A percentile compares a stretch with the other conserved stretches of the same genome.
Conservation (phyloP, 2,888 invertebrate species). For the Corbicula japonica region DNA sequence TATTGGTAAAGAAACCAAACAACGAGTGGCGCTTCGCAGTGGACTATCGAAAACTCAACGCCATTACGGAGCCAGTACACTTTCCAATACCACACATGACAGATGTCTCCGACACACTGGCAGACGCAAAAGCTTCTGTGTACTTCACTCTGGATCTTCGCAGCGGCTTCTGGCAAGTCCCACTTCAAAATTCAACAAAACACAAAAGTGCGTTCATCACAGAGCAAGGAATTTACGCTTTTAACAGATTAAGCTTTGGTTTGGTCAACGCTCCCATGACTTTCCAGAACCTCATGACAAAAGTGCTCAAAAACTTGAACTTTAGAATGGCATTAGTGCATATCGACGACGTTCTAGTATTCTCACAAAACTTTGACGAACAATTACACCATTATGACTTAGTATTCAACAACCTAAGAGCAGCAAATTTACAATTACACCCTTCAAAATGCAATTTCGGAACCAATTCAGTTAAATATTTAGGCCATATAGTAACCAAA, state of each 20-base stretch:
- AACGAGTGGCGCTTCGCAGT: constrained; percentile 26
- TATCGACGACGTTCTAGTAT: constrained; percentile 56
- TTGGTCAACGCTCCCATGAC: constrained; percentile 45
- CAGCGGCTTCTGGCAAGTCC: constrained; percentile 53
- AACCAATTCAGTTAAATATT: constrained; percentile 32
- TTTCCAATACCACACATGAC: constrained; percentile 41
- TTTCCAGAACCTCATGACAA: constrained; percentile 46
- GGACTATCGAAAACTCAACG: constrained; percentile 29
- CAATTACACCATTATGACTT: constrained; percentile 44
- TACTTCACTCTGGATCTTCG: constrained; percentile 39
- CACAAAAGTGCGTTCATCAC: constrained; percentile 49
- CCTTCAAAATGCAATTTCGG: constrained; percentile 58
- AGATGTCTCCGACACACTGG: constrained; percentile 43
- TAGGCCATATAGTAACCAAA: constrained; percentile 56
- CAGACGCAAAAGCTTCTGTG: constrained; percentile 28
- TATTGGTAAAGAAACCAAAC: constrained; percentile 48
- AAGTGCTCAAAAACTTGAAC: constrained; percentile 34
- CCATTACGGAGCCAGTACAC: constrained; percentile 19
- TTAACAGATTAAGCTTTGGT: constrained; percentile 49
- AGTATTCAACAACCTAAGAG: constrained; percentile 43
- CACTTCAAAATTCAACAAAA: constrained; percentile 21
- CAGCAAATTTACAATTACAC: constrained; percentile 49
- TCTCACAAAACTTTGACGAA: constrained; percentile 41
- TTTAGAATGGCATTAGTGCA: constrained; percentile 56
- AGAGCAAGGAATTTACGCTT: constrained; percentile 41